Evolutionary conservation across 2,888 invertebrate species (phyloP), one percentile per base, ranked within the genome.

Genomic region (Calliscelio sp.): DNA sequence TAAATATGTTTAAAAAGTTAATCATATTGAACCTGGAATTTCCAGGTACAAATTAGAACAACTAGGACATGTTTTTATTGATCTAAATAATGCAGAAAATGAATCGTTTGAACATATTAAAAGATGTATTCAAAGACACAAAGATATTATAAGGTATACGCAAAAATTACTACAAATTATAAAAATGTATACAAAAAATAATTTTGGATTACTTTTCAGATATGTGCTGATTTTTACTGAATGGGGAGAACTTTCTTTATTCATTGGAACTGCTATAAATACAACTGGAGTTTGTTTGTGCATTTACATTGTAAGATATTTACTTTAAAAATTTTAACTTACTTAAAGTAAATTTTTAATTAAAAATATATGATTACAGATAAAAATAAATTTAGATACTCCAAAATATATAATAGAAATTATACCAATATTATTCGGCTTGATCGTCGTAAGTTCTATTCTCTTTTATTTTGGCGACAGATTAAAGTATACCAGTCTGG

Each of bases 261-360:
- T 71, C 28, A 5, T 71, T 7, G 71, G 71, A 24, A 59, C 49
- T 14, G 59, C 35, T 20, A 32, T 59, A 16, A 71, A 25, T 20
- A 57, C 32, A 4, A 46, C 32, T 57, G 71, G 57, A 57, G 20
- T 71, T 57, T 57, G 57, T 20, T 71, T 71, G 7, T 57, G 71
- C n/a, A 44, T 71, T 49, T 71, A 59, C n/a, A 59, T 22, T 35
- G 71, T 71, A 71, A 71, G 55, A 41, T 41, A 41, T n/a, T n/a
- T 14, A 41, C 11, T 41, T 10, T 38, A 38, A 38, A 28, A 6
- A 28, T 28, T 8, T 6, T 6, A 28, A 28, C 28, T 28, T 4
- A 28, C 28, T 28, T n/a, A n/a, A n/a, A 28, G 4, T 28, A 28
- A 28, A 6, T 28, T 28, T 28, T 6, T 28, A 28, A 6, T 8